These are phyloP conservation scores for Orycteropus afer DNA, from an alignment of 2,113 vertebrate species.

Conservation along the genomic window DNA sequence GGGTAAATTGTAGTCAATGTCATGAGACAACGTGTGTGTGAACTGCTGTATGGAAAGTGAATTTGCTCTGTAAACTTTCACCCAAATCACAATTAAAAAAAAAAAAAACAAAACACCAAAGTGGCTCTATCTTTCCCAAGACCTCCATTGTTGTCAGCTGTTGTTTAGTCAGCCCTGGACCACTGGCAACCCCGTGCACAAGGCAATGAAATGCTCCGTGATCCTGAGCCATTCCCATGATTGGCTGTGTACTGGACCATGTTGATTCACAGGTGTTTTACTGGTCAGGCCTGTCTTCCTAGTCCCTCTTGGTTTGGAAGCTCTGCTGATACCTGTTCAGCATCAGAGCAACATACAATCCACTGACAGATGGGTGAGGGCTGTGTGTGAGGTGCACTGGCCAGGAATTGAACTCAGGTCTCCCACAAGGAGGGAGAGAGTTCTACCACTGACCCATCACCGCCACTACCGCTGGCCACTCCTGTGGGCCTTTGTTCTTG, in stretches of 20 bases:
- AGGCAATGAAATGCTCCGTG: neutral
- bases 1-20: too few relatives aligned
- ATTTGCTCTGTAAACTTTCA: too few relatives aligned
- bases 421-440: neutral
- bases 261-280: neutral
- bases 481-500: accelerated
- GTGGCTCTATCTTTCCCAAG: neutral
- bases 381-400: neutral
- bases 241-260: neutral
- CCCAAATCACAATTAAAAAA: too few relatives aligned
- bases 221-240: neutral
- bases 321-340: neutral
- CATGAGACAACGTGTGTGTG: too few relatives aligned
- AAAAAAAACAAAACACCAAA: too few relatives aligned
- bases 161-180: neutral
- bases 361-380: neutral
- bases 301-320: neutral
- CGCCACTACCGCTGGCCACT: neutral
- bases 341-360: neutral
- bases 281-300: neutral
- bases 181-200: neutral
- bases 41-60: too few relatives aligned
- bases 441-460: neutral
- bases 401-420: neutral
- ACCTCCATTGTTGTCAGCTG: neutral